Conservation (phyloP, 2,113 vertebrate genomes). For the Labeo rohita region DNA sequence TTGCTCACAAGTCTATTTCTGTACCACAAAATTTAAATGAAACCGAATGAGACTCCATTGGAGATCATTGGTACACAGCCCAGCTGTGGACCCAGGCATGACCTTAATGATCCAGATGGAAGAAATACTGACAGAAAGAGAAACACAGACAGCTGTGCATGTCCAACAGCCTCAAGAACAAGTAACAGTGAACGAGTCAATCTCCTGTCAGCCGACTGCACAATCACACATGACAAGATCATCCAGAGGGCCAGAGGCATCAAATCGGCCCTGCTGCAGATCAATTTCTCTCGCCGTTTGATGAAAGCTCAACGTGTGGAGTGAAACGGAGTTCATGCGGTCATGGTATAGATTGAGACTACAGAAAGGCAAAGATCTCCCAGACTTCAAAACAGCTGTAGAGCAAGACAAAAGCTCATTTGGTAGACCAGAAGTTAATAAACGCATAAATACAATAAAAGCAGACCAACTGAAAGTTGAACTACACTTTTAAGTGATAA, state of each 20-base stretch:
- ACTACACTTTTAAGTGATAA: not conserved
- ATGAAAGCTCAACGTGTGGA: conserved; percentile 30
- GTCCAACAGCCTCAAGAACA: conserved; percentile 12
- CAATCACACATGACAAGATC: conserved; percentile 31
- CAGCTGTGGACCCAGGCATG: not conserved
- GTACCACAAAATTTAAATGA: not conserved
- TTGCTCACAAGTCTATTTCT: not conserved
- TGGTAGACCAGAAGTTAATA: not conserved
- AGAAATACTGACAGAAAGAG: not conserved
- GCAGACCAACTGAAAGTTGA: not conserved
- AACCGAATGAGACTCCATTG: not conserved
- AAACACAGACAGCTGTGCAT: not conserved
- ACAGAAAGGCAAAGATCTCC: not conserved
- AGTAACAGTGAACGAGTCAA: not conserved
- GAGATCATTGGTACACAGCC: not conserved
- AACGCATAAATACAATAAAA: not conserved
- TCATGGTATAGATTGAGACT: conserved; percentile 12
- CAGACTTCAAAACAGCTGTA: conserved; percentile 2
- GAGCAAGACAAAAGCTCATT: not conserved
- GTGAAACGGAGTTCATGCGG: not conserved
- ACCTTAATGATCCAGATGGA: conserved; percentile 16
- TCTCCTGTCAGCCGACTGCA: conserved; percentile 25
- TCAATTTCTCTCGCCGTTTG: conserved; percentile 39
- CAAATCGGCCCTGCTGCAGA: conserved; percentile 22
- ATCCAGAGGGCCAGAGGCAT: conserved; percentile 27